Evolutionary conservation across 2,113 vertebrate species (phyloP).

Genomic region (Salvelinus alpinus): DNA sequence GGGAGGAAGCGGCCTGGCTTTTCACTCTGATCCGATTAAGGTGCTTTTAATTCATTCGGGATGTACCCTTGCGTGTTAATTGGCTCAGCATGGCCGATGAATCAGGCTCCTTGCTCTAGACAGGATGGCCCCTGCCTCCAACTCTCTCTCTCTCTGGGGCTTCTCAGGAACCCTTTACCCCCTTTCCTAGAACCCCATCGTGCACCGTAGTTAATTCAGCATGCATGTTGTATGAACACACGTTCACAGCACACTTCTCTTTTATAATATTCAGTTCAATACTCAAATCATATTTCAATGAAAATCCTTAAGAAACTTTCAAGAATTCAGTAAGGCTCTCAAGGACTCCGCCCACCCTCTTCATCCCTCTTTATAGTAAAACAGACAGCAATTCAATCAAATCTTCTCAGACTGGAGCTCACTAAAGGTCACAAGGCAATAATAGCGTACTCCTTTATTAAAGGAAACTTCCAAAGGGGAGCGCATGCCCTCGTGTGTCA

Average conservation of each 20-base stretch:
- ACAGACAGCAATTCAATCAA: slow-evolving; percentile 29
- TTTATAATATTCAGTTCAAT: not conserved
- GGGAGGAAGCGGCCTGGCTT: slow-evolving; percentile 76
- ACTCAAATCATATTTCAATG: slow-evolving; percentile 5
- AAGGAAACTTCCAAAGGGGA: slow-evolving; percentile 33
- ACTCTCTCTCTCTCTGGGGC: slow-evolving; percentile 18
- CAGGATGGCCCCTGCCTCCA: slow-evolving; percentile 49
- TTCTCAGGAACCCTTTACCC: slow-evolving; percentile 12
- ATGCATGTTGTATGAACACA: not conserved
- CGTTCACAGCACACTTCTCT: not conserved
- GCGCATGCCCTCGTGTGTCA: slow-evolving; percentile 14
- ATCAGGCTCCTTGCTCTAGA: slow-evolving; percentile 65
- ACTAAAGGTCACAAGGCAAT: slow-evolving; percentile 22
- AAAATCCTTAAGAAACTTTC: not conserved
- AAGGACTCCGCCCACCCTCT: not conserved
- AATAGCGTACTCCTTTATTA: slow-evolving; percentile 20
- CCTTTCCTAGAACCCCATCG: not conserved
- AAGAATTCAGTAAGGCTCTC: slow-evolving; percentile 12
- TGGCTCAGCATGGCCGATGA: slow-evolving; percentile 77
- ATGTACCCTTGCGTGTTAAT: slow-evolving; percentile 80
- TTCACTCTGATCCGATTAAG: slow-evolving; percentile 80
- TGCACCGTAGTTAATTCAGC: not conserved
- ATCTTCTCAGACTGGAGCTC: slow-evolving; percentile 15
- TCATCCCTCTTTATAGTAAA: slow-evolving; percentile 15
- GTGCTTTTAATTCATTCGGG: slow-evolving; percentile 79